These are phyloP conservation scores for Meloidogyne hapla DNA, from an alignment of 1,140 invertebrate species.

Conservation along the genomic window DNA sequence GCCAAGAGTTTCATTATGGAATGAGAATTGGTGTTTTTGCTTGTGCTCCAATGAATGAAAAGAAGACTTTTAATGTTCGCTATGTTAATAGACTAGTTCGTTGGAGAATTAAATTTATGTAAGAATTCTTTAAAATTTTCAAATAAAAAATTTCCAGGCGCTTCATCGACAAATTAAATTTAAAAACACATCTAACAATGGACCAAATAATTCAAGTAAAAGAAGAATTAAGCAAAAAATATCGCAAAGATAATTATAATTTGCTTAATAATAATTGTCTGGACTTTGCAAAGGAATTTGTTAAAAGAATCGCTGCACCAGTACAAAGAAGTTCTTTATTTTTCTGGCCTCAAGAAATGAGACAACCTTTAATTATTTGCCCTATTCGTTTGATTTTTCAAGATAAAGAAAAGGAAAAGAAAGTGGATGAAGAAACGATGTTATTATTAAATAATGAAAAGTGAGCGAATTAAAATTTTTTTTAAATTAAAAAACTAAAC, in stretches of 20 bases:
- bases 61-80: slow-evolving; percentile 15
- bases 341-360: slow-evolving; percentile 25
- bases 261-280: slow-evolving; percentile 24
- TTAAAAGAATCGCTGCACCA: slow-evolving; percentile 14
- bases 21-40: slow-evolving; percentile 24
- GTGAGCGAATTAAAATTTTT: not conserved
- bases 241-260: slow-evolving; percentile 13
- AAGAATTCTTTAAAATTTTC: not conserved
- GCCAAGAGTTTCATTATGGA: slow-evolving; percentile 21
- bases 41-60: slow-evolving; percentile 17
- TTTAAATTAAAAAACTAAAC: not conserved
- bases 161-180: slow-evolving; percentile 22
- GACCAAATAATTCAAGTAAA: slow-evolving; percentile 15
- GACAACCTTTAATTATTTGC: slow-evolving; percentile 20
- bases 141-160: slow-evolving; percentile 2
- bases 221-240: slow-evolving; percentile 16
- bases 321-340: slow-evolving; percentile 3
- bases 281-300: slow-evolving; percentile 24
- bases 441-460: slow-evolving; percentile 7
- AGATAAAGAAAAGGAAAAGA: not conserved
- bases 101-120: slow-evolving; percentile 28
- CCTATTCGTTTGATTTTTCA: slow-evolving; percentile 14
- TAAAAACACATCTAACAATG: not conserved
- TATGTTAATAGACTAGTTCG: slow-evolving; percentile 15
- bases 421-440: not conserved